Percentiles rank a stretch among this genome's conserved stretches.
These are phyloP conservation scores for Netta rufina DNA, from an alignment of 2,797 vertebrate species.

Conservation along the genomic window DNA sequence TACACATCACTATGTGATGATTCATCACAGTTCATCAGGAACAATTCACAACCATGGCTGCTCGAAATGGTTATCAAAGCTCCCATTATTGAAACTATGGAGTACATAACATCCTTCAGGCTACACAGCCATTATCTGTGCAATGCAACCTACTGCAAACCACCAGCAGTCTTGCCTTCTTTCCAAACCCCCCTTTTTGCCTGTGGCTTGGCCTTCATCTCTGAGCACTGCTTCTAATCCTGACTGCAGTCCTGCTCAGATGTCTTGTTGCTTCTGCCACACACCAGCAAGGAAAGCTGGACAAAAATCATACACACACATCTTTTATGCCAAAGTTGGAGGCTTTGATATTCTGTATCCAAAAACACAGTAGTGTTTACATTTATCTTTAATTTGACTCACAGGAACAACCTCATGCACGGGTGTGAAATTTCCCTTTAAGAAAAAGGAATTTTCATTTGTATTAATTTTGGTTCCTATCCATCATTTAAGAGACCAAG, in stretches of 20 bases:
- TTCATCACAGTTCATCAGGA: accelerated
- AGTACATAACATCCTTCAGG: background rate
- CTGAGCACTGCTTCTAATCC: background rate
- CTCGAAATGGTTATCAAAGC: background rate
- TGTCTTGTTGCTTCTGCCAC: background rate
- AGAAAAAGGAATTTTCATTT: background rate
- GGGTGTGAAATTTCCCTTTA: background rate
- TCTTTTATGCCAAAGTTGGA: background rate
- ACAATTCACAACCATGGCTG: background rate
- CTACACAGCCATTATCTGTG: too few relatives aligned
- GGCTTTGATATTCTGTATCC: background rate
- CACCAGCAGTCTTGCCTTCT: background rate
- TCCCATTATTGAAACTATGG: background rate
- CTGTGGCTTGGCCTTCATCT: background rate
- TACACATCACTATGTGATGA: accelerated
- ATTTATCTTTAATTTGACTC: background rate
- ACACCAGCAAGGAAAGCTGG: background rate
- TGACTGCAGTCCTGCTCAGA: background rate
- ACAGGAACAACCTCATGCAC: background rate
- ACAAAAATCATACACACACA: background rate
- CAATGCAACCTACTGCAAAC: background rate
- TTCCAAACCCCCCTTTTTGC: background rate
- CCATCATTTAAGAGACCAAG: background rate
- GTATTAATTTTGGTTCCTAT: background rate
- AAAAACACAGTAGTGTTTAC: background rate